A percentile compares a stretch with the other conserved stretches of the same genome.
These are phyloP conservation scores for Triplophysa dalaica DNA, from an alignment of 2,113 vertebrate species.

Conservation along the genomic window DNA sequence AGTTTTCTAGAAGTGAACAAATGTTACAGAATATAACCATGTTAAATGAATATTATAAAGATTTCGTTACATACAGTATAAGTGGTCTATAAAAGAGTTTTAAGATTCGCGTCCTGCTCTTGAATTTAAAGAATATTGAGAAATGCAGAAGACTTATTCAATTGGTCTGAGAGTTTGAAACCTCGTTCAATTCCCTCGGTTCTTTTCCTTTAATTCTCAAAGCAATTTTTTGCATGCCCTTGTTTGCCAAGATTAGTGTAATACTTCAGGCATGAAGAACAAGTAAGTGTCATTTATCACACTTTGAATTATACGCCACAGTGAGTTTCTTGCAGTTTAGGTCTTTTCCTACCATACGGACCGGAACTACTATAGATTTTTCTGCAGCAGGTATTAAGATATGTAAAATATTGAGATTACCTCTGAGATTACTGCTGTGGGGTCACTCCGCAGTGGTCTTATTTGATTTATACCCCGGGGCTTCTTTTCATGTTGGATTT, in stretches of 20 bases:
- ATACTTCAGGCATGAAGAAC: neutral
- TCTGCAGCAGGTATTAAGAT: neutral
- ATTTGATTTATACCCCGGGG: constrained; percentile 15
- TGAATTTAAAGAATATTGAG: too few relatives aligned
- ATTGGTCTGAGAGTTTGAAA: too few relatives aligned
- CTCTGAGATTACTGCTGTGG: neutral
- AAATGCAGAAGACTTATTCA: too few relatives aligned
- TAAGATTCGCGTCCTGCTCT: too few relatives aligned
- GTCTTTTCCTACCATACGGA: neutral
- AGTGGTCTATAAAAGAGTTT: too few relatives aligned
- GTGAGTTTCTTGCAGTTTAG: neutral
- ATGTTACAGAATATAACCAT: too few relatives aligned
- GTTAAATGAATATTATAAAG: too few relatives aligned
- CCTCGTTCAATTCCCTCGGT: neutral
- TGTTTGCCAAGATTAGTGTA: constrained; percentile 10
- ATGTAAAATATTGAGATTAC: neutral
- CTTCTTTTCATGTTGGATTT: constrained; percentile 43
- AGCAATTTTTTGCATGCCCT: neutral
- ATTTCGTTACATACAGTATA: too few relatives aligned
- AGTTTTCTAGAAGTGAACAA: too few relatives aligned
- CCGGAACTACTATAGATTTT: neutral
- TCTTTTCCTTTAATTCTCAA: neutral
- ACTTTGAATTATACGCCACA: neutral
- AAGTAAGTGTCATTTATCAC: neutral
- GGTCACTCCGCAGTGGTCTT: constrained; percentile 4